Evolutionary conservation across 2,797 vertebrate species (phyloP), one percentile per base, ranked within the genome.

Genomic region (Nothura maculosa): DNA sequence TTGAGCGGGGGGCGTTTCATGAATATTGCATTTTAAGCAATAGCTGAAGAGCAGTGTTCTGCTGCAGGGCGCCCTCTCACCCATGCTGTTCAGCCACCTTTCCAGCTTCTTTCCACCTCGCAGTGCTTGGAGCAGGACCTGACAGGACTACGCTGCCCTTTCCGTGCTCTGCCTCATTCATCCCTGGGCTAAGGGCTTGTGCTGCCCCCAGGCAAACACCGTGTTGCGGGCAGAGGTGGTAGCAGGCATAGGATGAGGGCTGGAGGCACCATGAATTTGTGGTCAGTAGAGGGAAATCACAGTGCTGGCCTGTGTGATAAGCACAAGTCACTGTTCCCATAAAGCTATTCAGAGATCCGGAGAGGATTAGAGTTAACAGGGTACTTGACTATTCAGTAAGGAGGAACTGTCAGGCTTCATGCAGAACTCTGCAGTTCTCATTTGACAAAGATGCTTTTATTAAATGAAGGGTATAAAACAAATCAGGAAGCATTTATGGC

Each of bases 51-150:
- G 61, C 61, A 80, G 52, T 28, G 24, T 84, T 82, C 43, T 45
- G 25, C 68, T 85, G 64, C 19, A 43, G 5, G 69, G 62, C 50
- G 42, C 1, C 3, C 68, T 91, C 92, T 89, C 72, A 70, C 42
- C 52, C 32, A 67, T 93, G 88, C 69, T 92, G 80, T 68, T 80
- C 27, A 43, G 79, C 34, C 70, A 48, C 36, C 32, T 89, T 93
- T 93, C 92, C 93, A 58, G 38, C 88, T 88, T 78, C 21, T 12
- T 34, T 90, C 89, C n/a, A 21, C 79, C 40, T 82, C 8, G 6
- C 81, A 55, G 21, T 52, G 54, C 30, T 81, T 45, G n/a, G 42
- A 64, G 43, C 34, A 16, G 30, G 32, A 69, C 1, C 2, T 3
- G 32, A 16, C 32, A 67, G 74, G 79, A 19, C 82, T 34, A 27